Percentiles rank a stretch among this genome's conserved stretches.
Evolutionary conservation across 1,140 invertebrate species (phyloP).

Genomic region (Eriocheir sinensis): DNA sequence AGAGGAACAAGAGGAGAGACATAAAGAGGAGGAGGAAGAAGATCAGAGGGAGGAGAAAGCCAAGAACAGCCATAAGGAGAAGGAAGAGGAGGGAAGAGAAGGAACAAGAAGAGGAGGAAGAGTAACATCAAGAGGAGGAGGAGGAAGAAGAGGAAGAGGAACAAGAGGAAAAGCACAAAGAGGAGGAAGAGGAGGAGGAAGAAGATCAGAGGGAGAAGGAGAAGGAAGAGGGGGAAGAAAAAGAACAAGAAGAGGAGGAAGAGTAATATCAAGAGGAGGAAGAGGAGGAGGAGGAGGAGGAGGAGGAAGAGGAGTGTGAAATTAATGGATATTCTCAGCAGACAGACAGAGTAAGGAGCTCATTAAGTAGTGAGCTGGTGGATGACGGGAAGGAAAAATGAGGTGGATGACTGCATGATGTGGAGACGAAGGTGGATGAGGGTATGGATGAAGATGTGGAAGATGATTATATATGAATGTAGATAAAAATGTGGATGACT

Average conservation of each 20-base stretch:
- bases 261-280: not conserved
- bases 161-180: not conserved
- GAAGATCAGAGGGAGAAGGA: not conserved
- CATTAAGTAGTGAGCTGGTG: not conserved
- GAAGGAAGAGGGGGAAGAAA: not conserved
- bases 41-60: not conserved
- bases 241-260: not conserved
- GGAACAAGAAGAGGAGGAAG: not conserved
- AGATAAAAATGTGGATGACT: not conserved
- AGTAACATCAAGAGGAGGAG: not conserved
- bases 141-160: not conserved
- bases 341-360: not conserved
- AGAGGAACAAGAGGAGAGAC: not conserved
- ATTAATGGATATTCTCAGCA: not conserved
- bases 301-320: slow-evolving; percentile 31
- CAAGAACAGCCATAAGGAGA: not conserved
- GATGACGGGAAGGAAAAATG: not conserved
- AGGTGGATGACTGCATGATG: not conserved
- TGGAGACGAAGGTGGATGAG: not conserved
- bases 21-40: not conserved
- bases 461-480: not conserved
- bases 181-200: slow-evolving; percentile 5
- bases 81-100: not conserved
- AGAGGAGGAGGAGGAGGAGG: not conserved
- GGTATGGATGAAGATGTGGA: not conserved